These are phyloP conservation scores for Yponomeuta evonymella DNA, from an alignment of 2,888 invertebrate species.

Conservation along the genomic window DNA sequence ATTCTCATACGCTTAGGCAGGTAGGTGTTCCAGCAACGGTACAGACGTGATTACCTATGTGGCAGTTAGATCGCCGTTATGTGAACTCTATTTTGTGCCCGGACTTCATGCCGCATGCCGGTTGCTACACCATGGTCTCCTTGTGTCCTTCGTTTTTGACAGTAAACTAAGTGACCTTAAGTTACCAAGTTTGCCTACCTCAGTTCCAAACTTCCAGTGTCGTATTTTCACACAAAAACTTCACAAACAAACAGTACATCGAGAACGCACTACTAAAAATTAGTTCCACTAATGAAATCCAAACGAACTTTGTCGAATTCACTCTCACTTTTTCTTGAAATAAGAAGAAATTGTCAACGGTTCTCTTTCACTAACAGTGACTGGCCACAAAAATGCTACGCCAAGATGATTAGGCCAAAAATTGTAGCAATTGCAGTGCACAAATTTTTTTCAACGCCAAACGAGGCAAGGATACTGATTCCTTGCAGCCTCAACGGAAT, in stretches of 20 bases:
- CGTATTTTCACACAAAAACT: not conserved
- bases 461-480: conserved; percentile 45
- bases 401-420: conserved; percentile 42
- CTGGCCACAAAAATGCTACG: conserved; percentile 36
- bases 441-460: conserved; percentile 37
- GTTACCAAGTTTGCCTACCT: not conserved
- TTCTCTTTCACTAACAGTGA: conserved; percentile 39
- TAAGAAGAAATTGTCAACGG: conserved; percentile 33
- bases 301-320: conserved; percentile 27
- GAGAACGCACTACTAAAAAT: conserved; percentile 29
- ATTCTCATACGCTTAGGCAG: not conserved
- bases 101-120: no score
- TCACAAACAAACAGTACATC: conserved; percentile 20
- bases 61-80: not conserved
- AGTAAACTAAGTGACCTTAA: no score
- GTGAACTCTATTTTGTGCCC: not conserved
- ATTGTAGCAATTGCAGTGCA: conserved; percentile 30
- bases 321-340: conserved; percentile 36
- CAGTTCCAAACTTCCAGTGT: not conserved
- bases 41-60: not conserved
- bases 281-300: conserved; percentile 24
- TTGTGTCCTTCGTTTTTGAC: no score
- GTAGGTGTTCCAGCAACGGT: not conserved
- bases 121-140: no score
- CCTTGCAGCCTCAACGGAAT: conserved; percentile 47